Conservation (phyloP, 2,113 vertebrate species). For the Sander vitreus region DNA sequence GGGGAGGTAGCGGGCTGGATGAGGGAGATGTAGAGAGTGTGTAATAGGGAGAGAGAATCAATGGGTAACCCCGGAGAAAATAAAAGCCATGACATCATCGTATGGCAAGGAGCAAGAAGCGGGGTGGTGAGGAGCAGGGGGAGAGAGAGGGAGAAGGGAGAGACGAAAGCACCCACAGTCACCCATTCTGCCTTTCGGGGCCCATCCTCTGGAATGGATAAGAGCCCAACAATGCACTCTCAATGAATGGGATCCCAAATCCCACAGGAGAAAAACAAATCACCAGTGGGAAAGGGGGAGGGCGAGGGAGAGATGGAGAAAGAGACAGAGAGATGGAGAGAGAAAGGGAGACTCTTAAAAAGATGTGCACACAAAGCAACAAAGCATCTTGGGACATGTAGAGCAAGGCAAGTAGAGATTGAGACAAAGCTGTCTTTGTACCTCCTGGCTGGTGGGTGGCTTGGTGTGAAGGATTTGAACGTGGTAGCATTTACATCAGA, state of each 20-base stretch:
- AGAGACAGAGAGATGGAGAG: constrained; percentile 62
- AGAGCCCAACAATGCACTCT: constrained; percentile 76
- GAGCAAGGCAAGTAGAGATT: constrained; percentile 78
- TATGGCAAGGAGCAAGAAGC: constrained; percentile 70
- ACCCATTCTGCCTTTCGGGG: constrained; percentile 76
- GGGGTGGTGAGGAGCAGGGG: constrained; percentile 47
- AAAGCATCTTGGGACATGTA: constrained; percentile 82
- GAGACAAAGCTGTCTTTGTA: constrained; percentile 81
- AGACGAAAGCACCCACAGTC: constrained; percentile 67
- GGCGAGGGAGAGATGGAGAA: constrained; percentile 63
- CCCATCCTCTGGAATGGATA: constrained; percentile 79
- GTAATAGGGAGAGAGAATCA: constrained; percentile 76
- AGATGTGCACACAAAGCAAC: constrained; percentile 79
- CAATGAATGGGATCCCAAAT: constrained; percentile 81
- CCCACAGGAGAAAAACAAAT: constrained; percentile 80
- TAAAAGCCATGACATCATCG: constrained; percentile 83
- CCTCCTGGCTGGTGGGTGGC: constrained; percentile 76
- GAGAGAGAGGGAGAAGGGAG: constrained; percentile 48
- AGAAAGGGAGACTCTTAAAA: constrained; percentile 73
- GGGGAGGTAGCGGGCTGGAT: constrained; percentile 34
- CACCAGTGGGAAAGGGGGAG: constrained; percentile 76
- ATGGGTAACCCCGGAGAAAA: constrained; percentile 74
- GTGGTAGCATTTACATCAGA: constrained; percentile 61
- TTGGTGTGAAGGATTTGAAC: constrained; percentile 68
- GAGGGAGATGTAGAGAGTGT: constrained; percentile 72